A percentile compares a stretch with the other conserved stretches of the same genome.
Evolutionary conservation across 2,888 invertebrate species (phyloP).

Genomic region (Drosophila parthenogenetica): DNA sequence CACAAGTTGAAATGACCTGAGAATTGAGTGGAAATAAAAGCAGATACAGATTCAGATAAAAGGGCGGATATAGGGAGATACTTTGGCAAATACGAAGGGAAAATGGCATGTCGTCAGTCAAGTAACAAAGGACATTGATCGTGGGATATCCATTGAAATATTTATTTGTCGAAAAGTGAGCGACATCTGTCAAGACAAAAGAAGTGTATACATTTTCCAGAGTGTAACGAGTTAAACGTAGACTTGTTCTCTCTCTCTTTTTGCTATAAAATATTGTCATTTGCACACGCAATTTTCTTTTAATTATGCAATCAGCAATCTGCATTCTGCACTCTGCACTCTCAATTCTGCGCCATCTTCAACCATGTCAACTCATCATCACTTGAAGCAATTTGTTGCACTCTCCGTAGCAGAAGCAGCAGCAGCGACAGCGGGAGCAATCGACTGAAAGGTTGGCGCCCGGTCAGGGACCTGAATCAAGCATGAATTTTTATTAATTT

Average conservation of each 20-base stretch:
- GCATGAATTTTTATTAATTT: slow-evolving; percentile 77
- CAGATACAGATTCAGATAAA: not conserved
- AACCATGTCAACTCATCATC: slow-evolving; percentile 67
- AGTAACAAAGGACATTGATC: slow-evolving; percentile 28
- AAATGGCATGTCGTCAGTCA: slow-evolving; percentile 36
- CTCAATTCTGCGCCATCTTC: slow-evolving; percentile 17
- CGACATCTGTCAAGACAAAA: slow-evolving; percentile 38
- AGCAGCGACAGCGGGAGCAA: slow-evolving; percentile 2
- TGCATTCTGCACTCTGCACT: slow-evolving; percentile 9
- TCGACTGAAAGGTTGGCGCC: slow-evolving; percentile 1
- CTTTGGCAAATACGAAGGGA: slow-evolving; percentile 29
- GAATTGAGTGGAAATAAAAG: slow-evolving; percentile 43
- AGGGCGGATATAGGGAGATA: slow-evolving; percentile 1
- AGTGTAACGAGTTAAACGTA: slow-evolving; percentile 36
- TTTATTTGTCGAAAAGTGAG: slow-evolving; percentile 48
- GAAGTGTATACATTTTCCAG: slow-evolving; percentile 22
- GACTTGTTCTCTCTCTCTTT: slow-evolving; percentile 21
- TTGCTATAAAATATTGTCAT: slow-evolving; percentile 33
- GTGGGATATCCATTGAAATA: slow-evolving; percentile 45
- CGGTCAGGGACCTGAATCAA: slow-evolving; percentile 17
- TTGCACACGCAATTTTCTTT: slow-evolving; percentile 57
- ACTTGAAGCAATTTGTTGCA: slow-evolving; percentile 54
- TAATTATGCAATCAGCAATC: slow-evolving; percentile 70
- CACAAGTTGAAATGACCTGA: slow-evolving; percentile 30
- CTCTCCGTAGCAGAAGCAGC: slow-evolving; percentile 32